A percentile compares a stretch with the other conserved stretches of the same genome.
Conservation (phyloP, 2,113 vertebrate genomes). For the Falcunculus frontatus region DNA sequence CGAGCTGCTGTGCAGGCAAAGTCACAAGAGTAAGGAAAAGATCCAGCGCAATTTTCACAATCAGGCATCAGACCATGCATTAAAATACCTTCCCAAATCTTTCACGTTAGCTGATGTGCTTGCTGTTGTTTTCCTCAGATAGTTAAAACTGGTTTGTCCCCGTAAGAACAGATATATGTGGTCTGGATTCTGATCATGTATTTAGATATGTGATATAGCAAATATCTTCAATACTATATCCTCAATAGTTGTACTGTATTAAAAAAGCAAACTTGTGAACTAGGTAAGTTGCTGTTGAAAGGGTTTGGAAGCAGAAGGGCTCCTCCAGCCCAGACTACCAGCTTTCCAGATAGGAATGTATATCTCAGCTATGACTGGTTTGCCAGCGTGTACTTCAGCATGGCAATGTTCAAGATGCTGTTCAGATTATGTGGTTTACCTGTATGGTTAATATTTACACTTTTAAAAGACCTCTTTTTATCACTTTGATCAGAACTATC, state of each 20-base stretch:
- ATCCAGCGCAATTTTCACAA: not conserved
- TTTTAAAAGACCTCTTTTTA: conserved; percentile 31
- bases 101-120: accelerated
- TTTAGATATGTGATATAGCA: not conserved
- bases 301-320: not conserved
- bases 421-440: not conserved
- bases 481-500: conserved; percentile 19
- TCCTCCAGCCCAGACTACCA: not conserved
- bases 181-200: not conserved
- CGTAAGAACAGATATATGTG: accelerated
- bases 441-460: conserved; percentile 11
- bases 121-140: not conserved
- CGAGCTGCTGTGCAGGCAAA: not conserved
- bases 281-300: not conserved
- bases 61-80: not conserved
- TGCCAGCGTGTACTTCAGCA: not conserved
- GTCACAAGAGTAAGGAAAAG: not conserved
- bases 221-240: not conserved
- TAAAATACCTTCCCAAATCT: not conserved
- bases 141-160: not conserved
- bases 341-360: not conserved
- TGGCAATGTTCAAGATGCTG: not conserved
- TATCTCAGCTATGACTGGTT: not conserved
- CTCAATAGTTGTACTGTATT: not conserved
- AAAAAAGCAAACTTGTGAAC: not conserved